Evolutionary conservation across 1,140 invertebrate genomes (phyloP).

Genomic region (Micrasema minimum): DNA sequence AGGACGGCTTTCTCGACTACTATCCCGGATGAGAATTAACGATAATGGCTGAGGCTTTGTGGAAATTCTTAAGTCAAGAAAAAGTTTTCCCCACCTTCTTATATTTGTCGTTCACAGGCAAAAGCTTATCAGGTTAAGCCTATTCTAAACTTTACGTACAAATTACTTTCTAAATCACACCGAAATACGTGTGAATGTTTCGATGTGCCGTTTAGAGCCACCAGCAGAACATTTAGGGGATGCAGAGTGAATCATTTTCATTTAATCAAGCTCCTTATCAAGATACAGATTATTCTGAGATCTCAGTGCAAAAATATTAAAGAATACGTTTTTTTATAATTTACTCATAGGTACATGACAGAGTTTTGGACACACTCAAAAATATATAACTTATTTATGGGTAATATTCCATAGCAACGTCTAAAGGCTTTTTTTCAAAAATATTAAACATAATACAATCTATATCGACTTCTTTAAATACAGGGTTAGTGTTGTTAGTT

Average conservation of each 20-base stretch:
- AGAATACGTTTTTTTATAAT: too few relatives aligned
- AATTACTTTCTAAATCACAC: slow-evolving; percentile 39
- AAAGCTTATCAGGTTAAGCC: slow-evolving; percentile 41
- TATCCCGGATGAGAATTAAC: slow-evolving; percentile 51
- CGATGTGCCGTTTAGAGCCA: slow-evolving; percentile 1
- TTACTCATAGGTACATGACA: too few relatives aligned
- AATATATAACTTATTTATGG: too few relatives aligned
- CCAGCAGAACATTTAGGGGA: neutral
- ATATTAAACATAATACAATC: too few relatives aligned
- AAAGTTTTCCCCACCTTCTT: slow-evolving; percentile 48
- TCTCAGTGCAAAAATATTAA: too few relatives aligned
- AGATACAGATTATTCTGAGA: too few relatives aligned
- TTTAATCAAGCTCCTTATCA: neutral
- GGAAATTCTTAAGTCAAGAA: slow-evolving; percentile 49
- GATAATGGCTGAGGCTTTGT: slow-evolving; percentile 50
- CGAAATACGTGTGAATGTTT: slow-evolving; percentile 32
- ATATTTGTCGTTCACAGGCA: slow-evolving; percentile 49
- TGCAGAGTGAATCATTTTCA: slow-evolving; percentile 1
- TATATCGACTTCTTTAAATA: too few relatives aligned
- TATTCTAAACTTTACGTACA: slow-evolving; percentile 38
- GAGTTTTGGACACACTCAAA: too few relatives aligned
- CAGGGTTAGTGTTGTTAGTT: too few relatives aligned
- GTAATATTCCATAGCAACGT: too few relatives aligned
- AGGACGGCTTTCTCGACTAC: slow-evolving; percentile 48
- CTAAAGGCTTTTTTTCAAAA: too few relatives aligned